These are phyloP conservation scores for Orientallactaga sibirica DNA, from an alignment of 2,797 vertebrate species.

Conservation along the genomic window DNA sequence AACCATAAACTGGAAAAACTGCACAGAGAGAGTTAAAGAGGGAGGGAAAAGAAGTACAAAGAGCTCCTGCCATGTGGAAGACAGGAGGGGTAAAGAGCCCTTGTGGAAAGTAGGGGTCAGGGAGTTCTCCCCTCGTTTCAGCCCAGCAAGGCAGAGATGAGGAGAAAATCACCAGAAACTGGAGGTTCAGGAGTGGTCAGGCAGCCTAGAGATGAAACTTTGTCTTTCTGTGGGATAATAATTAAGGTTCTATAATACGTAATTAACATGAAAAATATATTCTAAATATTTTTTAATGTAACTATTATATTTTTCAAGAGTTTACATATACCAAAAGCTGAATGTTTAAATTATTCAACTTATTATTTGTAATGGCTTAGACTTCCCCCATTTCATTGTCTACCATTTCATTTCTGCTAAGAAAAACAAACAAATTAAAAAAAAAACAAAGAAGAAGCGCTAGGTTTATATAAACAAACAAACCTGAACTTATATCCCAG, in stretches of 20 bases:
- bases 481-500: not conserved
- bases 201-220: not conserved
- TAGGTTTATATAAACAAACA: slow-evolving; percentile 11
- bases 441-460: not conserved
- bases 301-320: not conserved
- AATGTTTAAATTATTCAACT: slow-evolving; percentile 11
- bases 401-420: not conserved
- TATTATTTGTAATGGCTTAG: slow-evolving; percentile 23
- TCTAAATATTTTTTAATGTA: slow-evolving; percentile 7
- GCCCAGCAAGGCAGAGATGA: too few relatives aligned
- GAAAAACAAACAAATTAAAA: not conserved
- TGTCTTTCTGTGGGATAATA: not conserved
- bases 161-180: too few relatives aligned
- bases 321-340: not conserved
- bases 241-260: not conserved
- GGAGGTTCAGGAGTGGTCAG: too few relatives aligned
- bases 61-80: too few relatives aligned
- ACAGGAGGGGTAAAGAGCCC: too few relatives aligned
- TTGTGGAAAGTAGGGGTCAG: too few relatives aligned
- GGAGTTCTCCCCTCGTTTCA: too few relatives aligned
- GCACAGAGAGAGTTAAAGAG: too few relatives aligned
- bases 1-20: too few relatives aligned
- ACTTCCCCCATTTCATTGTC: not conserved
- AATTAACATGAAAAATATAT: not conserved
- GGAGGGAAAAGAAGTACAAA: too few relatives aligned